phyloP scores from a whole-genome alignment of 2,797 vertebrate genomes.

The Eurystomus glaucurus region DNA sequence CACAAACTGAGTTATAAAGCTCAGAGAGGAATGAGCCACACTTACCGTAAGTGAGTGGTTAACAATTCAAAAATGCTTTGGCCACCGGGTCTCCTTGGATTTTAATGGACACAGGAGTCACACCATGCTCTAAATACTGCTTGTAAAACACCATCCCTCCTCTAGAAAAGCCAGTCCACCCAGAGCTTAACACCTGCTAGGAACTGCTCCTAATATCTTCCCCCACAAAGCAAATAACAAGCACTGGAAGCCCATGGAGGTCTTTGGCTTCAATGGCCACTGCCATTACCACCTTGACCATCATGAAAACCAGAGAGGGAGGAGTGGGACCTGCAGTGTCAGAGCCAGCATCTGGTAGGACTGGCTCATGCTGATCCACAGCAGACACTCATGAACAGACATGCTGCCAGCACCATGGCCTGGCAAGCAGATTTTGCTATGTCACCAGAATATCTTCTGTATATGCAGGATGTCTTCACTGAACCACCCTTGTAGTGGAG shows the following conservation, averaged over 20 bases:
- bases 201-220: neutral
- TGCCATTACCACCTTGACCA: neutral
- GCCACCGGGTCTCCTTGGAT: neutral
- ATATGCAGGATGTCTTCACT: neutral
- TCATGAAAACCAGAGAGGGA: rapidly evolving
- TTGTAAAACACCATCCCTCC: neutral
- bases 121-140: neutral
- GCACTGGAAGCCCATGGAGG: neutral
- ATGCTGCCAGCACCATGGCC: rapidly evolving
- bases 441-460: neutral
- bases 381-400: neutral
- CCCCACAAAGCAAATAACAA: neutral
- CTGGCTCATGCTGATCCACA: rapidly evolving
- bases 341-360: neutral
- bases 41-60: neutral
- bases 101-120: neutral
- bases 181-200: neutral
- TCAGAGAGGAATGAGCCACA: neutral
- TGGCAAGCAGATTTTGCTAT: neutral
- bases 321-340: neutral
- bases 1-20: neutral
- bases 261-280: neutral
- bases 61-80: neutral
- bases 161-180: neutral
- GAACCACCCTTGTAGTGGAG: neutral